Evolutionary conservation across 2,113 vertebrate genomes (phyloP).

Genomic region (Gnathonemus echidnorhynchus): DNA sequence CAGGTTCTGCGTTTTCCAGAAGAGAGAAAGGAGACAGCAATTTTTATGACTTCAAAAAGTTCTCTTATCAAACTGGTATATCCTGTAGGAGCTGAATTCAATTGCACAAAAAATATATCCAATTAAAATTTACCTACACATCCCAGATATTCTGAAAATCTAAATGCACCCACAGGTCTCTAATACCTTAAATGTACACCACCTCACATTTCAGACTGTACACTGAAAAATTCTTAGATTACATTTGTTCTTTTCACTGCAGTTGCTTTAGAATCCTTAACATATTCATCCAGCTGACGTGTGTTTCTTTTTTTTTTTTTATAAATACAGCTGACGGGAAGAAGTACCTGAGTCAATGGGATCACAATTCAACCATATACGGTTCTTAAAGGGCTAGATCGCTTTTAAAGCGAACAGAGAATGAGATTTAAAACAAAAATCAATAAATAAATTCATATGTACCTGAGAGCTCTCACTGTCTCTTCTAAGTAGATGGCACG

Average conservation of each 20-base stretch:
- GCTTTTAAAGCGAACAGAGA: background rate
- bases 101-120: background rate
- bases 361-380: background rate
- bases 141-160: background rate
- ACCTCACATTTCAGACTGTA: background rate
- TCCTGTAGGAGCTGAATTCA: background rate
- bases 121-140: background rate
- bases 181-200: background rate
- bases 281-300: background rate
- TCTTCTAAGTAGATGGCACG: constrained; percentile 39
- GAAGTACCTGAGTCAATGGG: background rate
- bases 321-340: background rate
- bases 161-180: background rate
- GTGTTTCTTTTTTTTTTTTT: background rate
- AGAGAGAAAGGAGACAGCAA: constrained; percentile 10
- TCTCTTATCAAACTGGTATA: background rate
- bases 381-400: background rate
- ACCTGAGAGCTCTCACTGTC: constrained; percentile 41
- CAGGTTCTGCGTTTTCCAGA: constrained; percentile 71
- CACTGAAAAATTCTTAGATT: background rate
- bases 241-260: background rate
- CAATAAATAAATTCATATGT: constrained; percentile 38
- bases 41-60: background rate
- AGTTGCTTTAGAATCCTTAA: background rate
- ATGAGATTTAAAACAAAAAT: constrained; percentile 23